Conservation (phyloP, 2,113 vertebrate species). For the Myrmecobius fasciatus region DNA sequence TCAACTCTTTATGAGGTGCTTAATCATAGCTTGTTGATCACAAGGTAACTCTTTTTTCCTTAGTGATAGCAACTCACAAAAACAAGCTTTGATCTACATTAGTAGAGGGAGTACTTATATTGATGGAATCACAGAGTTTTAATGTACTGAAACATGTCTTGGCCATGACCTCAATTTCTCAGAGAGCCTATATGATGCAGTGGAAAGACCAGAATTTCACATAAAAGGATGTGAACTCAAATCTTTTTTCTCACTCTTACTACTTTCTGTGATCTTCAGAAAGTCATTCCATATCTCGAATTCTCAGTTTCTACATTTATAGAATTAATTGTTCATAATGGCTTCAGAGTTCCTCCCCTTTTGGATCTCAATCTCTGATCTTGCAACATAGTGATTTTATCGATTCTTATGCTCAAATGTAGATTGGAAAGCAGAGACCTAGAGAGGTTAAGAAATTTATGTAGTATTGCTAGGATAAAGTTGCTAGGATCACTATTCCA, state of each 20-base stretch:
- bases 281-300: background rate
- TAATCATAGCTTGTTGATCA: background rate
- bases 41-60: background rate
- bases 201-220: background rate
- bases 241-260: background rate
- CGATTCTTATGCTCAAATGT: background rate
- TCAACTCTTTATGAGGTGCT: background rate
- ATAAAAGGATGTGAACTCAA: background rate
- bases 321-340: background rate
- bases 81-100: background rate
- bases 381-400: background rate
- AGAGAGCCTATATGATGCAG: background rate
- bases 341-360: background rate
- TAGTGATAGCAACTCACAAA: background rate
- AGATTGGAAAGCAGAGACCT: background rate
- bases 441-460: background rate
- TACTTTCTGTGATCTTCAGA: background rate
- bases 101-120: background rate
- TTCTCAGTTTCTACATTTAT: background rate
- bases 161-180: background rate
- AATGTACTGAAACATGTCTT: background rate
- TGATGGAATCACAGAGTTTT: background rate
- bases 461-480: background rate
- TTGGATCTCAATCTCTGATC: background rate
- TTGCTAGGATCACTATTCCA: background rate